Percentiles rank a stretch among this genome's conserved stretches.
These are phyloP conservation scores for Cosmopolites sordidus DNA, from an alignment of 2,888 invertebrate species.

Conservation along the genomic window DNA sequence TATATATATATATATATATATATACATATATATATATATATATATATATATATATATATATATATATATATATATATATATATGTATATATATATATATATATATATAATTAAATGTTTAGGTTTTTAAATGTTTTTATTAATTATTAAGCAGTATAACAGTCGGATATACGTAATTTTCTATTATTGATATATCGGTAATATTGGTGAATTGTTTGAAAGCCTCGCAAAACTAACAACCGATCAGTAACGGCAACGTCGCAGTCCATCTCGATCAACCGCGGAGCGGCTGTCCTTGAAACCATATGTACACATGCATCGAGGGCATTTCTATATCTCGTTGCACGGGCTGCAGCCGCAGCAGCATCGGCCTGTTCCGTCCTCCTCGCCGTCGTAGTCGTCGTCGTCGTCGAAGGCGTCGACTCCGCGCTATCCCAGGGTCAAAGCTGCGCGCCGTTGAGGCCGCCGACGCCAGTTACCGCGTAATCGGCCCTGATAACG, in stretches of 20 bases:
- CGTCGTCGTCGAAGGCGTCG: slow-evolving; percentile 7
- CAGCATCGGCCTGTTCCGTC: slow-evolving; percentile 8
- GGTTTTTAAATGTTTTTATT: too few species aligned
- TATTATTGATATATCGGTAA: too few species aligned
- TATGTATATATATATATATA: too few species aligned
- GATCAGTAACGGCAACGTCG: neutral
- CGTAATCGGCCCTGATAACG: slow-evolving; percentile 14
- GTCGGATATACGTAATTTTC: too few species aligned
- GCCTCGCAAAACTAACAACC: too few species aligned
- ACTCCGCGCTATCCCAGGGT: slow-evolving; percentile 19
- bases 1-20: too few species aligned
- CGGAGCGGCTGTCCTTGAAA: slow-evolving; percentile 41
- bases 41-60: too few species aligned
- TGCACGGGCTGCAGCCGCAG: slow-evolving; percentile 18
- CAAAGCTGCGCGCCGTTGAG: slow-evolving; percentile 15
- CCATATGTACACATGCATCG: slow-evolving; percentile 42
- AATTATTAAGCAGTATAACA: too few species aligned
- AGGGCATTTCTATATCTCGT: slow-evolving; percentile 38
- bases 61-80: too few species aligned
- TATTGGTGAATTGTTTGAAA: too few species aligned
- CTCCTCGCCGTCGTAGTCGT: neutral
- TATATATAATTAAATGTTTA: too few species aligned
- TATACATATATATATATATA: too few species aligned
- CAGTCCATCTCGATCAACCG: slow-evolving; percentile 1
- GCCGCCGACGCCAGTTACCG: slow-evolving; percentile 13